Percentiles rank a stretch among this genome's conserved stretches.
These are phyloP conservation scores for Automeris io DNA, from an alignment of 2,888 invertebrate genomes.

Conservation along the genomic window DNA sequence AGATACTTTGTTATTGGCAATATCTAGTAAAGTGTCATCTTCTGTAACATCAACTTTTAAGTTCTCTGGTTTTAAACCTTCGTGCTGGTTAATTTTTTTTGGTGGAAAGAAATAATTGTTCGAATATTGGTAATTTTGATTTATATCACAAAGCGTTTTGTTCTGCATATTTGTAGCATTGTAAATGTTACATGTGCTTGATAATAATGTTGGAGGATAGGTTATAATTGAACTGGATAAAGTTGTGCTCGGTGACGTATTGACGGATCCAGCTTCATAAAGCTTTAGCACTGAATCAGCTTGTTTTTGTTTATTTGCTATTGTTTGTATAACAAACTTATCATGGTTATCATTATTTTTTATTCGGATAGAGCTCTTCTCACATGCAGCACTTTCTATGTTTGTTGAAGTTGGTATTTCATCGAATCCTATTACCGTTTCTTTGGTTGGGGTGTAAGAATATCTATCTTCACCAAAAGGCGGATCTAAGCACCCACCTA, in stretches of 20 bases:
- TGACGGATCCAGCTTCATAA: slow-evolving; percentile 18
- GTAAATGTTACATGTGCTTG: slow-evolving; percentile 18
- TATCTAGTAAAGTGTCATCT: not conserved
- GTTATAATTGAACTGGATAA: slow-evolving; percentile 44
- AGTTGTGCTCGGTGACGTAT: slow-evolving; percentile 16
- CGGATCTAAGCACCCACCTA: slow-evolving; percentile 66
- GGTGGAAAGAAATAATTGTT: slow-evolving; percentile 33
- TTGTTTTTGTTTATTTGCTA: slow-evolving; percentile 8
- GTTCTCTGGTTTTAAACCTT: slow-evolving; percentile 10
- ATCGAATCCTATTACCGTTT: slow-evolving; percentile 4
- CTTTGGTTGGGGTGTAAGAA: slow-evolving; percentile 31
- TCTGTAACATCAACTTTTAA: slow-evolving; percentile 7
- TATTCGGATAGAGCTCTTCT: not conserved
- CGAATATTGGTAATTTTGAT: slow-evolving; percentile 19
- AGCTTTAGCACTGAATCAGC: slow-evolving; percentile 3
- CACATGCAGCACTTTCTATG: not conserved
- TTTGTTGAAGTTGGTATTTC: not conserved
- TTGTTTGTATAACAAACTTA: not conserved
- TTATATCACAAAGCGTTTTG: slow-evolving; percentile 15
- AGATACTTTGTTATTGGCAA: not conserved
- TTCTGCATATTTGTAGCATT: slow-evolving; percentile 20
- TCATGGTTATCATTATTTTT: not conserved
- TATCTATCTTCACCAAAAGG: slow-evolving; percentile 57
- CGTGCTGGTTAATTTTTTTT: slow-evolving; percentile 20
- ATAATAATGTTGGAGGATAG: slow-evolving; percentile 35